Evolutionary conservation across 2,113 vertebrate genomes (phyloP).

Genomic region (Plecotus auritus): DNA sequence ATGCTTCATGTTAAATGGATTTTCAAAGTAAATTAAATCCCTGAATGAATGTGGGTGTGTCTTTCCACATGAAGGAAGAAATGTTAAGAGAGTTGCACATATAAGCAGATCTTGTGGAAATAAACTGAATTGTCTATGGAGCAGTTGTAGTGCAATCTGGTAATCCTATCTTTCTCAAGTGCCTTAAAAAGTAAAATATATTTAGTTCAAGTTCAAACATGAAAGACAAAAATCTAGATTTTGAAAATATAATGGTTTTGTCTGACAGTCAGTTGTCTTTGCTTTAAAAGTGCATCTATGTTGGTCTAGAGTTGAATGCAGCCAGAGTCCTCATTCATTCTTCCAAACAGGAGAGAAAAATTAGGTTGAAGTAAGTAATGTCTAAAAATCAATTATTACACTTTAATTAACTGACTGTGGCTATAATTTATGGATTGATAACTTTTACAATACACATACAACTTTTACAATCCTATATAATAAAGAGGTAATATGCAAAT

Average conservation of each 20-base stretch:
- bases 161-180: not conserved
- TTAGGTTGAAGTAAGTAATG: not conserved
- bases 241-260: not conserved
- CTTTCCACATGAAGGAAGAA: conserved; percentile 6
- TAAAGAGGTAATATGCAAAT: too few species aligned
- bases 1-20: conserved; percentile 19
- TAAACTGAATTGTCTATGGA: not conserved
- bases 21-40: conserved; percentile 55
- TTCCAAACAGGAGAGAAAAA: not conserved
- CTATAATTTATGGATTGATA: not conserved
- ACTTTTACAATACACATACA: not conserved
- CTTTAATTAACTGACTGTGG: not conserved
- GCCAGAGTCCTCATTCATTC: not conserved
- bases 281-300: not conserved
- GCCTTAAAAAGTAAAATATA: not conserved
- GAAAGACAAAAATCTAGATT: not conserved
- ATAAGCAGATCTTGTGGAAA: conserved; percentile 10
- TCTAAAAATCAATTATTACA: not conserved
- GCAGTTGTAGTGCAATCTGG: not conserved
- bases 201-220: not conserved
- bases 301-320: not conserved
- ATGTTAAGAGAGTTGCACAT: not conserved
- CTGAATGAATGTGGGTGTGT: not conserved
- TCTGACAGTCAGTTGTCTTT: not conserved
- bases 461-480: too few species aligned